phyloP scores from a whole-genome alignment of 2,888 invertebrate species.

The Papilio protenor region DNA sequence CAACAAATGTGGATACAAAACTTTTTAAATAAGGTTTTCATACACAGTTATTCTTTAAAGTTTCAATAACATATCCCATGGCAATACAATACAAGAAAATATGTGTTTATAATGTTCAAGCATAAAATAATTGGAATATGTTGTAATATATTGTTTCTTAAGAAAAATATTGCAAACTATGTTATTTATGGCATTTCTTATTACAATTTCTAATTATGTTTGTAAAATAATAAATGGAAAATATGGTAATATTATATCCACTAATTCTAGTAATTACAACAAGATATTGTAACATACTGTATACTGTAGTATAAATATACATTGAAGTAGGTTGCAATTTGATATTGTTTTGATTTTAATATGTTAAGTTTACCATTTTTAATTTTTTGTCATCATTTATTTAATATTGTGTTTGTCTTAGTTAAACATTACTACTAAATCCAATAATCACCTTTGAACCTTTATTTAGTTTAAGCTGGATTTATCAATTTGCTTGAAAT shows the following conservation, averaged over 20 bases:
- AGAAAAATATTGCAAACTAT: not conserved
- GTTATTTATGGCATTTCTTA: not conserved
- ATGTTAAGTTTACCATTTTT: not conserved
- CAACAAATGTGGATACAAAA: no score
- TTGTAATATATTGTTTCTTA: not conserved
- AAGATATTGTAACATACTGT: no score
- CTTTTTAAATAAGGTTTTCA: no score
- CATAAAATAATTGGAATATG: not conserved
- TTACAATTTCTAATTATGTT: not conserved
- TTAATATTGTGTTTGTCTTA: not conserved
- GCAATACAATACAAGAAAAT: no score
- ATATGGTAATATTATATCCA: not conserved
- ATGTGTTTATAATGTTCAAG: no score
- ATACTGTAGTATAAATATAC: no score
- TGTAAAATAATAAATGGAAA: not conserved
- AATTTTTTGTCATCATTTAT: not conserved
- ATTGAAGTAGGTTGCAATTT: no score
- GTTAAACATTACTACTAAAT: not conserved
- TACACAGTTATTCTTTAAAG: no score
- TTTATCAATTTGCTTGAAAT: no score
- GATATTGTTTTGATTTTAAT: not conserved
- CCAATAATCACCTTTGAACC: no score
- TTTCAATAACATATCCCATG: no score
- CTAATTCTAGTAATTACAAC: not conserved
- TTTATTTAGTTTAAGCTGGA: no score